Conservation (phyloP, 1,140 invertebrate species). For the Calliphora vicina region DNA sequence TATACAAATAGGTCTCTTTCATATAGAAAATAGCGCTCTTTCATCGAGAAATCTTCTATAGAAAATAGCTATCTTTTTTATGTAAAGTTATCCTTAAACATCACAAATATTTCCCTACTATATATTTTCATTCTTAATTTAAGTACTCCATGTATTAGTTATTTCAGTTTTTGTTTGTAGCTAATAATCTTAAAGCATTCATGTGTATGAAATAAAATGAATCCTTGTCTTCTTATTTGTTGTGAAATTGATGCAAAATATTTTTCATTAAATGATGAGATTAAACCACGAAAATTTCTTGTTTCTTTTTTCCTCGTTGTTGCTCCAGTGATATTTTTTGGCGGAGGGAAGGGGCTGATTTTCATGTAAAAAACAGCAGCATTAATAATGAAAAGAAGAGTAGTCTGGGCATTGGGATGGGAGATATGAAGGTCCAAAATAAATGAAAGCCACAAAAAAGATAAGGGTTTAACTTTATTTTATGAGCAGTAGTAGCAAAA, state of each 20-base stretch:
- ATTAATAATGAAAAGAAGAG: not conserved
- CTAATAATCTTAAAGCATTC: conserved; percentile 13
- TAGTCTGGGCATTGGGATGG: not conserved
- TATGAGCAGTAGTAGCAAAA: not conserved
- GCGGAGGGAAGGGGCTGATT: not conserved
- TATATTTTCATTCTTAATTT: too few relatives aligned
- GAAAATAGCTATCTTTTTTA: too few relatives aligned
- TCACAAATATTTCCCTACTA: too few relatives aligned
- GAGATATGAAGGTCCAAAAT: not conserved
- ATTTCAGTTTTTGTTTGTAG: not conserved
- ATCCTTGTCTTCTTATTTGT: not conserved
- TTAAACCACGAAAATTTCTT: conserved; percentile 49
- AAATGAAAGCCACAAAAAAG: conserved; percentile 3
- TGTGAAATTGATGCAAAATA: conserved; percentile 44
- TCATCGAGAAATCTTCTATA: too few relatives aligned
- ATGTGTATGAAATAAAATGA: not conserved
- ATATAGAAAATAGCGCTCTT: too few relatives aligned
- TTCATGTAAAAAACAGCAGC: not conserved
- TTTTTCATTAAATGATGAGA: conserved; percentile 48
- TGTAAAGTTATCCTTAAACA: too few relatives aligned
- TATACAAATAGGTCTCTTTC: too few relatives aligned
- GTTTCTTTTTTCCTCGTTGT: not conserved
- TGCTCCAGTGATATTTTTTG: not conserved
- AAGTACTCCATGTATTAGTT: too few relatives aligned
- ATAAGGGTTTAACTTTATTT: conserved; percentile 2